These are phyloP conservation scores for Parus major DNA, from an alignment of 2,113 vertebrate genomes.

Conservation along the genomic window DNA sequence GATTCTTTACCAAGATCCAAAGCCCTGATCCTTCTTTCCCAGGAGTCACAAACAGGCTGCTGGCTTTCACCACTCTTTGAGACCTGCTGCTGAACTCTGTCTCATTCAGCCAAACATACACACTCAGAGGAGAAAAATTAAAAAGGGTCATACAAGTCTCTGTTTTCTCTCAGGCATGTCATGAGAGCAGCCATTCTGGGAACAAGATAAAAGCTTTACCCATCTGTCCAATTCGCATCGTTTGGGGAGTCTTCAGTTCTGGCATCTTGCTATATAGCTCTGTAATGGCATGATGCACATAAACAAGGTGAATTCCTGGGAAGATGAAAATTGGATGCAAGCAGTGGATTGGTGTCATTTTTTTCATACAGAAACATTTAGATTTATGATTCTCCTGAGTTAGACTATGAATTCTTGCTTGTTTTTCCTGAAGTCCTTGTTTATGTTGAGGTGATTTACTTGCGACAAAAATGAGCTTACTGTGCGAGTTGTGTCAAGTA, in stretches of 20 bases:
- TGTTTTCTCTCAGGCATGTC: constrained; percentile 67
- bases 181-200: constrained; percentile 66
- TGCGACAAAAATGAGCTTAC: constrained; percentile 53
- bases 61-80: background rate
- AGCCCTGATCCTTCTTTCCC: constrained; percentile 22
- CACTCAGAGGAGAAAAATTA: constrained; percentile 55
- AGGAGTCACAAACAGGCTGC: background rate
- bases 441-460: constrained; percentile 62
- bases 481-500: constrained; percentile 26
- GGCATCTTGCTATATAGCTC: constrained; percentile 37
- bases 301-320: constrained; percentile 48
- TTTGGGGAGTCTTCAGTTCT: constrained; percentile 60
- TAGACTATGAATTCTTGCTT: constrained; percentile 59
- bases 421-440: constrained; percentile 48
- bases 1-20: constrained; percentile 3
- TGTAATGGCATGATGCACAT: background rate
- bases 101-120: constrained; percentile 37
- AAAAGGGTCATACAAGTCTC: constrained; percentile 50
- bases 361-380: constrained; percentile 35
- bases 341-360: constrained; percentile 39
- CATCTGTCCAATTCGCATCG: constrained; percentile 67
- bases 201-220: constrained; percentile 66
- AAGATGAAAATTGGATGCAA: constrained; percentile 51
- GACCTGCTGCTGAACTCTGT: constrained; percentile 35
- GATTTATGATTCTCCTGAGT: constrained; percentile 63